Evolutionary conservation across 2,888 invertebrate genomes (phyloP).

Genomic region (Athrips mouffetella): DNA sequence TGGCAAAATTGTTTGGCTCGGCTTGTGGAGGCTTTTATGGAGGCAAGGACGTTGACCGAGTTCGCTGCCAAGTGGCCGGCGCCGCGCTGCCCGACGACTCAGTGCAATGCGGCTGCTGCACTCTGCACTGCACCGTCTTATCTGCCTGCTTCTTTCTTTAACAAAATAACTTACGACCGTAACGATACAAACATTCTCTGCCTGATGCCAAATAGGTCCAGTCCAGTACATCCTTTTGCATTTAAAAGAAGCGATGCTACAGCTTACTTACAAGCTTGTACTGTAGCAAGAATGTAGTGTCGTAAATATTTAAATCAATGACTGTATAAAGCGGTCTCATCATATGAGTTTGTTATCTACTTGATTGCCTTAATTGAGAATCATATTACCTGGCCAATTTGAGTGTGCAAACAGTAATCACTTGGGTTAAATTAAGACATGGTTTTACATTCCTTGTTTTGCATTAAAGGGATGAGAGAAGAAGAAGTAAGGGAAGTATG

Average conservation of each 20-base stretch:
- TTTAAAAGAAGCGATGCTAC: conserved; percentile 15
- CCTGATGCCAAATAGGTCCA: conserved; percentile 62
- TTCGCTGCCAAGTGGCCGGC: conserved; percentile 71
- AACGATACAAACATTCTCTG: conserved; percentile 33
- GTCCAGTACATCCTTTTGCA: conserved; percentile 22
- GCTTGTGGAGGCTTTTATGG: conserved; percentile 67
- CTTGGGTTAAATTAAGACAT: not conserved
- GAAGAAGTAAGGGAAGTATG: too few relatives aligned
- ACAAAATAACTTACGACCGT: conserved; percentile 56
- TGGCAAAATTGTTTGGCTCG: conserved; percentile 74
- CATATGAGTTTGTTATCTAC: conserved; percentile 3
- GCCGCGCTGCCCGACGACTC: conserved; percentile 69
- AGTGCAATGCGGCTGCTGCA: conserved; percentile 68
- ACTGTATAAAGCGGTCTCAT: conserved; percentile 7
- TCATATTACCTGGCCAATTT: conserved; percentile 1
- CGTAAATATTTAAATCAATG: conserved; percentile 1
- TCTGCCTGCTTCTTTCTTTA: conserved; percentile 41
- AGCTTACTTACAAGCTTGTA: not conserved
- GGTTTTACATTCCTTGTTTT: too few relatives aligned
- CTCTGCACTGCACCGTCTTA: conserved; percentile 69
- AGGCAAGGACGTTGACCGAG: conserved; percentile 70
- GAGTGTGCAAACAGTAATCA: conserved; percentile 3
- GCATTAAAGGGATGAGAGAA: too few relatives aligned
- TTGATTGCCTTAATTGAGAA: conserved; percentile 10
- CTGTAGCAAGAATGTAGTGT: not conserved